Conservation (phyloP, 2,113 vertebrate species). For the Thalassarche chlororhynchos region DNA sequence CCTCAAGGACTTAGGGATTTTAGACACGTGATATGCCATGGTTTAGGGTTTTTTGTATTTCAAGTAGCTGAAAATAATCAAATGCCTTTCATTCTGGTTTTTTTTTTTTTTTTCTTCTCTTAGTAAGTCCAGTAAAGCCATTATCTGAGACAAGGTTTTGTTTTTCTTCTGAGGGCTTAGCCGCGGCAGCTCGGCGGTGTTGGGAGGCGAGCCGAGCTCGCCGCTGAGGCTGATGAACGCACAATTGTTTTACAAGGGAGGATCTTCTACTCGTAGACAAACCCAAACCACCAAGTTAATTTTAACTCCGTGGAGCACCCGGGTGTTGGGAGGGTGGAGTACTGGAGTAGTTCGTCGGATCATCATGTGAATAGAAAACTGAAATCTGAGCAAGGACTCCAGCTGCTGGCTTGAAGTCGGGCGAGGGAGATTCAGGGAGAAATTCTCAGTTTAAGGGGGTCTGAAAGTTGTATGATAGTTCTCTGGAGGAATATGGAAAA, state of each 20-base stretch:
- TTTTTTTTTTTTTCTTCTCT: rapidly evolving
- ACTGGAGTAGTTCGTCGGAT: not conserved
- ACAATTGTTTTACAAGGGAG: not conserved
- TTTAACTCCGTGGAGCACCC: not conserved
- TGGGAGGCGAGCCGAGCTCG: not conserved
- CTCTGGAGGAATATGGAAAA: not conserved
- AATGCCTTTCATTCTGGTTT: not conserved
- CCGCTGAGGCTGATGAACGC: not conserved
- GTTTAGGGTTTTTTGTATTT: not conserved
- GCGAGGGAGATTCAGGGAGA: not conserved
- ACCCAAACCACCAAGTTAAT: not conserved
- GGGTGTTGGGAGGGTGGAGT: not conserved
- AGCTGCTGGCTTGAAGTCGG: not conserved
- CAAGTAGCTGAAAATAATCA: not conserved
- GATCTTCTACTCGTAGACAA: not conserved
- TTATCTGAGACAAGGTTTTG: not conserved
- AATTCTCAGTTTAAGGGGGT: not conserved
- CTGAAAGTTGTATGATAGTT: not conserved
- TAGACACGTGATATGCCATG: rapidly evolving
- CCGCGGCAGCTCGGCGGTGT: not conserved
- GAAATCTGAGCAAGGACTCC: not conserved
- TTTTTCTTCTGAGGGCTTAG: not conserved
- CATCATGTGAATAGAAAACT: not conserved
- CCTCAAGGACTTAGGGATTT: too few relatives aligned
- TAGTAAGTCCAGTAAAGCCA: not conserved